Evolutionary conservation across 2,888 invertebrate genomes (phyloP), one percentile per base, ranked within the genome.

Genomic region (Candidula unifasciata): DNA sequence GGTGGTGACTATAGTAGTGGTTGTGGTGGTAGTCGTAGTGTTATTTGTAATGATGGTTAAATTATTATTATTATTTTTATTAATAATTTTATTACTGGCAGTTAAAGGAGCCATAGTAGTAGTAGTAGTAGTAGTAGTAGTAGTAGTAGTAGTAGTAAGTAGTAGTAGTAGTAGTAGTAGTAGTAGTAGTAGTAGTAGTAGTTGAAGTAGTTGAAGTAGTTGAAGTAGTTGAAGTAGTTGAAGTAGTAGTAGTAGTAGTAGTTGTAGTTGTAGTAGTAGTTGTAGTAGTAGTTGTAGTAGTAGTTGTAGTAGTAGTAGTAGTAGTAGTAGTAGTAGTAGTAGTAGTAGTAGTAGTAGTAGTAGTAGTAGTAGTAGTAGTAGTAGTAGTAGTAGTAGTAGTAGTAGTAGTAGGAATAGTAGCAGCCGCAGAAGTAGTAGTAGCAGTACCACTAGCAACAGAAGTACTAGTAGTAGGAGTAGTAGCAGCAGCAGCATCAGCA

Each of bases 171-270:
- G 21, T 73, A 30, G 3, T 73, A n/a, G 52, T 76, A 37, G 30
- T 76, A 52, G 24, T 76, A 76, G n/a, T 76, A 52, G 54, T 37
- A 44, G 54, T 76, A 76, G 54, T 76, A 44, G 54, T 76, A 76
- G 5, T 76, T 0, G 54, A 44, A 60, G 54, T 76, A 76, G 54
- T 76, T 44, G 54, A 44, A 76, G 54, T 76, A 76, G 54, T 76
- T 44, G 54, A 44, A 52, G 54, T 76, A 76, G 54, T 76, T 44
- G 54, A 44, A 76, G 54, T 76, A 76, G 5, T 76, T 44, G 54
- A 44, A 76, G 5, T 76, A 76, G 54, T 76, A 76, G 54, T 76
- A 76, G 54, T 76, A 76, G 54, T 76, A 76, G 54, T 76, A 76
- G 5, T 76, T 44, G 54, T 76, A 76, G 54, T 76, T 44, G 54